Conservation (phyloP, 2,797 vertebrate genomes). For the Manis javanica region DNA sequence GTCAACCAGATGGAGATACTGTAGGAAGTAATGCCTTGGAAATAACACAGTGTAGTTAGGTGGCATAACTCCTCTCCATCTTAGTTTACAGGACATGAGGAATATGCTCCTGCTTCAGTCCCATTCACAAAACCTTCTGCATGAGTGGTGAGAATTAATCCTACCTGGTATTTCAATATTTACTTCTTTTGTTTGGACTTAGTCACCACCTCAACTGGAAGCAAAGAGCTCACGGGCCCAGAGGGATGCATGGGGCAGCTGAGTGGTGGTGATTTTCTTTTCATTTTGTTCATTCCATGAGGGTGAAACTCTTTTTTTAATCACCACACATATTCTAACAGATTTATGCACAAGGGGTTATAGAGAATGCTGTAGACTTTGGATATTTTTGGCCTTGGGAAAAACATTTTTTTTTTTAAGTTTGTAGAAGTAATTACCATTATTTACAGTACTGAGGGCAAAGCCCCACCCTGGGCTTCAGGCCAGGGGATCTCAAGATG, state of each 20-base stretch:
- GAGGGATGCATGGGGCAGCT: accelerated
- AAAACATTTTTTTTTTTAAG: conserved; percentile 9
- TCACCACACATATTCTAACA: conserved; percentile 9
- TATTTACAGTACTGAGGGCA: conserved; percentile 82
- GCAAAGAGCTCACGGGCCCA: neutral
- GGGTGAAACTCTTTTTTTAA: neutral
- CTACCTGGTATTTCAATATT: neutral
- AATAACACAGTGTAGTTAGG: neutral
- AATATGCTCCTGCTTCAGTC: neutral
- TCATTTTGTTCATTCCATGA: neutral
- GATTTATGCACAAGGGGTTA: conserved; percentile 21
- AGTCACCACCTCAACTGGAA: neutral
- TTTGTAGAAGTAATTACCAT: conserved; percentile 82
- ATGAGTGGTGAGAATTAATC: neutral
- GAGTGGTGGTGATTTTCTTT: neutral
- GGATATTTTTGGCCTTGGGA: conserved; percentile 75
- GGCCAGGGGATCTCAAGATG: conserved; percentile 73
- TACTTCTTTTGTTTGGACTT: neutral
- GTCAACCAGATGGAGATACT: conserved; percentile 61
- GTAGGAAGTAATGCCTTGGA: conserved; percentile 49
- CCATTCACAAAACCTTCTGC: neutral
- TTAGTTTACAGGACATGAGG: neutral
- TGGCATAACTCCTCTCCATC: neutral
- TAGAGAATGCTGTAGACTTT: conserved; percentile 64
- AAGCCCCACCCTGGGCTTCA: conserved; percentile 79